Percentiles rank a stretch among this genome's conserved stretches.
Conservation (phyloP, 2,888 invertebrate species). For the Pandemis corylana region DNA sequence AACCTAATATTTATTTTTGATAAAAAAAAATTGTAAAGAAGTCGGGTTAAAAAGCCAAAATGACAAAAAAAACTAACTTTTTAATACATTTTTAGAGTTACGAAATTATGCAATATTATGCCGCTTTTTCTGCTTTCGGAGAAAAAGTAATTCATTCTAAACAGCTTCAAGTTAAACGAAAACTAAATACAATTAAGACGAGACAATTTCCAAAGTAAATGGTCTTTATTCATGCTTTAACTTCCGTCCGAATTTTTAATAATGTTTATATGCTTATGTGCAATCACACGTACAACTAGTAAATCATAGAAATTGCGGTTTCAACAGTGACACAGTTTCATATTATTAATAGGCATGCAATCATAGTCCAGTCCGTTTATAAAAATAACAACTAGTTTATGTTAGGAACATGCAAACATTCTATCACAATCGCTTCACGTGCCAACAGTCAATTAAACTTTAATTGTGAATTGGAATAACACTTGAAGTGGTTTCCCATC, state of each 20-base stretch:
- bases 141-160: no score
- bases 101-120: neutral
- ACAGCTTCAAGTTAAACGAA: no score
- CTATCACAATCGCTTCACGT: conserved; percentile 22
- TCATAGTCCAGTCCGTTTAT: conserved; percentile 12
- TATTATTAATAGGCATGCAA: conserved; percentile 14
- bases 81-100: no score
- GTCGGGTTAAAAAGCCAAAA: no score
- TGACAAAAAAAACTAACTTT: no score
- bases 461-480: conserved; percentile 17
- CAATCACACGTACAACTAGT: no score
- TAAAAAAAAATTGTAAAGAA: neutral
- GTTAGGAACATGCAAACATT: conserved; percentile 31
- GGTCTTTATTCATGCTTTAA: no score
- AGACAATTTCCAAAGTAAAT: no score
- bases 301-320: conserved; percentile 1
- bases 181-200: no score
- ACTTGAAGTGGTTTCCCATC: conserved; percentile 1
- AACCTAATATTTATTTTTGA: neutral
- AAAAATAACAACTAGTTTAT: conserved; percentile 18
- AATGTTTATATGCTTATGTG: no score
- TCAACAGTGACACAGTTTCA: conserved; percentile 19
- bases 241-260: no score
- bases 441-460: conserved; percentile 25
- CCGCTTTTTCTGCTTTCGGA: neutral